Evolutionary conservation across 2,113 vertebrate species (phyloP).

Genomic region (Ageneiosus marmoratus): DNA sequence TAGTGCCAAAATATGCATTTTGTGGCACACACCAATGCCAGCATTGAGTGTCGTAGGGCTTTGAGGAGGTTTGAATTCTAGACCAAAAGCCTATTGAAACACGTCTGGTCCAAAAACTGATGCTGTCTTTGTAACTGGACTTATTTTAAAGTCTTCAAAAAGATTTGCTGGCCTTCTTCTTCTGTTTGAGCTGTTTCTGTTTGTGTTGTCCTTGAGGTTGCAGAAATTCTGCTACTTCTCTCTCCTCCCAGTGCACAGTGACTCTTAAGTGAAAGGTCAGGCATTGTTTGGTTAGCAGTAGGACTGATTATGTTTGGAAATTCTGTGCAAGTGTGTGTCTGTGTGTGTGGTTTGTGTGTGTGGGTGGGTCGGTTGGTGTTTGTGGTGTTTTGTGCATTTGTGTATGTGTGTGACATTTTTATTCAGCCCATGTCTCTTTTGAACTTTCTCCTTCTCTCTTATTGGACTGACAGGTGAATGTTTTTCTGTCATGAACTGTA

Average conservation of each 20-base stretch:
- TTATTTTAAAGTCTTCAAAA: not conserved
- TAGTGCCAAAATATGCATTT: not conserved
- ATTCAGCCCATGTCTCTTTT: not conserved
- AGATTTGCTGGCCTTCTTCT: not conserved
- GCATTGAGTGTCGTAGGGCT: not conserved
- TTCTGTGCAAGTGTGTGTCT: conserved; percentile 16
- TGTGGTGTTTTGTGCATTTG: conserved; percentile 6
- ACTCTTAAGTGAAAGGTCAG: conserved; percentile 66
- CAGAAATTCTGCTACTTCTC: conserved; percentile 32
- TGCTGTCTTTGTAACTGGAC: not conserved
- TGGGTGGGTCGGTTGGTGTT: not conserved
- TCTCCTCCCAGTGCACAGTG: not conserved
- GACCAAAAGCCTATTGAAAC: not conserved
- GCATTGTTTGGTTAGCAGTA: conserved; percentile 55
- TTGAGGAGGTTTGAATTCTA: not conserved
- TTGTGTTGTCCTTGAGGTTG: conserved; percentile 4
- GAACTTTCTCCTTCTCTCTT: not conserved
- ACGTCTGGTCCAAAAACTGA: not conserved
- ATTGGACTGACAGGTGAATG: not conserved
- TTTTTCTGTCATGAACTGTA: not conserved
- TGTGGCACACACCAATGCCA: not conserved
- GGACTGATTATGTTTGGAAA: conserved; percentile 61
- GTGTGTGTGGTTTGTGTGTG: conserved; percentile 18
- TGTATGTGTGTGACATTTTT: not conserved
- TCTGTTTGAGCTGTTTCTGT: not conserved